Conservation (phyloP, 2,797 vertebrate species). For the Enteromius anoplus region DNA sequence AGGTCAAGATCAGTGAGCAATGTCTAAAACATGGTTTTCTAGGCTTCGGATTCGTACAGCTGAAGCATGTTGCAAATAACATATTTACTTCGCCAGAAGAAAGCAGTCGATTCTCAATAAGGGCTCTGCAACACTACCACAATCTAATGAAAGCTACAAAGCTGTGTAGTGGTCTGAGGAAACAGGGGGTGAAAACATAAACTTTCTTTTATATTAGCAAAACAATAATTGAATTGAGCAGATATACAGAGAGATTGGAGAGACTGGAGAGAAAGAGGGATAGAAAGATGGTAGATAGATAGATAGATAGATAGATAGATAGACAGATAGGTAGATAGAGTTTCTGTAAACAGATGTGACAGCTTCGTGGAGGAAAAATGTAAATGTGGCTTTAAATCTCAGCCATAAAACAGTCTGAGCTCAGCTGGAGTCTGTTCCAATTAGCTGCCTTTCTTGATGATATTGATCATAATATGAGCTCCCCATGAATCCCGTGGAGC, state of each 20-base stretch:
- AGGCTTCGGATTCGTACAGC: neutral
- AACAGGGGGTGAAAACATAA: neutral
- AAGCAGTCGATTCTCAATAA: neutral
- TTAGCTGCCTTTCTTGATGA: constrained; percentile 40
- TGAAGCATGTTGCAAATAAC: neutral
- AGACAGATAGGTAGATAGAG: neutral
- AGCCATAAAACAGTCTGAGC: constrained; percentile 1
- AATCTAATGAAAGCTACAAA: neutral
- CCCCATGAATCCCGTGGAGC: constrained; percentile 19
- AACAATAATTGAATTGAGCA: neutral
- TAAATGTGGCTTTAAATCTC: constrained; percentile 60
- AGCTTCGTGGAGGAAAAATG: neutral
- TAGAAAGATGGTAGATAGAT: neutral
- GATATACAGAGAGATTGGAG: neutral
- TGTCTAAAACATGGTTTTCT: neutral
- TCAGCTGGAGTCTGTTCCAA: constrained; percentile 18
- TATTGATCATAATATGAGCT: constrained; percentile 36
- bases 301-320: neutral
- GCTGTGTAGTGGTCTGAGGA: neutral
- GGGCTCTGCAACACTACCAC: neutral
- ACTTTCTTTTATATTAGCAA: too few relatives aligned
- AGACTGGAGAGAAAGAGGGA: neutral
- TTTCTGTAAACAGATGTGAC: neutral
- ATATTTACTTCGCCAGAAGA: neutral
- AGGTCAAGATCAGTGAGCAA: constrained; percentile 55